These are phyloP conservation scores for Thomomys bottae DNA, from an alignment of 2,113 vertebrate genomes.

Conservation along the genomic window DNA sequence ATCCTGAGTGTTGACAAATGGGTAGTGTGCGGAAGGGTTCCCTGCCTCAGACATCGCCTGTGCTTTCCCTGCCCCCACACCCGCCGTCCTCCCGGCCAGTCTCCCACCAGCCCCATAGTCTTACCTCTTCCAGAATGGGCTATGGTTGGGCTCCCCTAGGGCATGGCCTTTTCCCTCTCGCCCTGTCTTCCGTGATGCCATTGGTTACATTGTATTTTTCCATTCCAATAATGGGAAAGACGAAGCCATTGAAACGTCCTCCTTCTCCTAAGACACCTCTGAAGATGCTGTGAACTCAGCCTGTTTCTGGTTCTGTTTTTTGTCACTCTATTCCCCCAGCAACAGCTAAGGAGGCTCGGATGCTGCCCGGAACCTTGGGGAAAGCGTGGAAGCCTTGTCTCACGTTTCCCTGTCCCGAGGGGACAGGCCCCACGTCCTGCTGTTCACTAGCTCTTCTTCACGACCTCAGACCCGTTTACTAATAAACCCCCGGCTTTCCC, in stretches of 20 bases:
- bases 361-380: neutral
- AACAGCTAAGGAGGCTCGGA: neutral
- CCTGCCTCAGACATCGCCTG: neutral
- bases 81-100: accelerated
- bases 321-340: accelerated
- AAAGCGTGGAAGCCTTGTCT: too few relatives aligned
- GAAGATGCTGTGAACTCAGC: accelerated
- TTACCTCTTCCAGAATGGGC: neutral
- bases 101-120: neutral
- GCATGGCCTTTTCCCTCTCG: neutral
- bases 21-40: accelerated
- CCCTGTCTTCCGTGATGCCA: neutral
- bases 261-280: neutral
- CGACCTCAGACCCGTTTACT: neutral
- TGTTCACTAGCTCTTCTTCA: neutral
- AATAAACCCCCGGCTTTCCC: neutral
- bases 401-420: accelerated
- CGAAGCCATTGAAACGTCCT: too few relatives aligned
- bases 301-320: neutral
- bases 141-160: accelerated
- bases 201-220: neutral
- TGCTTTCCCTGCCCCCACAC: accelerated
- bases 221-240: too few relatives aligned
- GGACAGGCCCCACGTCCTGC: neutral
- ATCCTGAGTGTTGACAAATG: neutral